Conservation (phyloP, 2,113 vertebrate genomes). For the Heptranchias perlo region DNA sequence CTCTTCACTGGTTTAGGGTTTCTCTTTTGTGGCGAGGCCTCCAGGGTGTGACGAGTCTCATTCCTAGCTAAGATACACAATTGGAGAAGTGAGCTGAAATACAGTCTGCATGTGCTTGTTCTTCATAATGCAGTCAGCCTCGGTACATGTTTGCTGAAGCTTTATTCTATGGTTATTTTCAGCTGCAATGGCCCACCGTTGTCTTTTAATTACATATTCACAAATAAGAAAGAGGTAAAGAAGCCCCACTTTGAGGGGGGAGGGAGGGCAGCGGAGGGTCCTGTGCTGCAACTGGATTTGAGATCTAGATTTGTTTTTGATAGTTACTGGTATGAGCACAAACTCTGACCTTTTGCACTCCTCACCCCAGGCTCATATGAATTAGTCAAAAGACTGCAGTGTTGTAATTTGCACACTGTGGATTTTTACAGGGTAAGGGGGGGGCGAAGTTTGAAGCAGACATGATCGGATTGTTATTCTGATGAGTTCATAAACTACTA, state of each 20-base stretch:
- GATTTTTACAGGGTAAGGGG: not conserved
- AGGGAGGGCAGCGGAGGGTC: not conserved
- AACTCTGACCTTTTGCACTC: not conserved
- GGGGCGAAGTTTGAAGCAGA: not conserved
- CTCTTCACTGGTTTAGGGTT: not conserved
- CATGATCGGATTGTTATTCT: not conserved
- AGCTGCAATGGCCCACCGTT: constrained; percentile 1
- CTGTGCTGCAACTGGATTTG: not conserved
- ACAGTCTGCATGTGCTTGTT: not conserved
- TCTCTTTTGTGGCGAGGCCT: not conserved
- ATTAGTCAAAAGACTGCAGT: not conserved
- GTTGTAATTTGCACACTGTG: not conserved
- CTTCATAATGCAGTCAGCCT: not conserved
- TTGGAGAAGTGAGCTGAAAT: not conserved
- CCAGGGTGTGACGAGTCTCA: not conserved
- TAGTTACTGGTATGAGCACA: not conserved
- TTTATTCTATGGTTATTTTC: not conserved
- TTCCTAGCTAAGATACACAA: not conserved
- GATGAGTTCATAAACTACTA: not conserved
- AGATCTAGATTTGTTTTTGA: not conserved
- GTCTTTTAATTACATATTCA: not conserved
- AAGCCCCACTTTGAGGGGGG: not conserved
- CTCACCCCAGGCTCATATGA: not conserved
- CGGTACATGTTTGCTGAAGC: not conserved
- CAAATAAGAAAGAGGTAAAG: not conserved